These are phyloP conservation scores for Zophobas morio DNA, from an alignment of 1,140 invertebrate genomes.

Conservation along the genomic window DNA sequence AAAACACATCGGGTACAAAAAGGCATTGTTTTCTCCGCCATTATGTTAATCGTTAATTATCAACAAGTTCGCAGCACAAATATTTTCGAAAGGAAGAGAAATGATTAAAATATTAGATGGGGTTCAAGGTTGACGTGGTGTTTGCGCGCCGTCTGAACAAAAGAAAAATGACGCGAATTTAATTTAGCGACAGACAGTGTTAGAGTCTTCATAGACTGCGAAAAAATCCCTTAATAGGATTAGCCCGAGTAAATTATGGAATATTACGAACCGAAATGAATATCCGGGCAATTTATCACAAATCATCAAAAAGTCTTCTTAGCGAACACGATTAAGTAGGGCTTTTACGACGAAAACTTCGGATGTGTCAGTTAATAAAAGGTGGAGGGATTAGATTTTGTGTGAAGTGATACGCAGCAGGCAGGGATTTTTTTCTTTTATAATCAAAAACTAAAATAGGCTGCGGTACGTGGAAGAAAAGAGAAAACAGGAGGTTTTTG, in stretches of 20 bases:
- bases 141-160: not conserved
- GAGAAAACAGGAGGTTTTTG: no score
- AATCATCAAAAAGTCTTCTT: constrained; percentile 25
- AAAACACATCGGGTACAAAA: not conserved
- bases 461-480: no score
- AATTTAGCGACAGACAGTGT: constrained; percentile 16
- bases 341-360: constrained; percentile 31
- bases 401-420: no score
- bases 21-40: constrained; percentile 20
- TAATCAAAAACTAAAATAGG: no score
- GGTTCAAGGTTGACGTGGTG: constrained; percentile 2
- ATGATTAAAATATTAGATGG: not conserved
- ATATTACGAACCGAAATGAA: constrained; percentile 35
- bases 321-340: constrained; percentile 12
- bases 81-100: not conserved
- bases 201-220: constrained; percentile 11
- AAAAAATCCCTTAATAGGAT: constrained; percentile 29
- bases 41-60: constrained; percentile 30
- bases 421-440: no score
- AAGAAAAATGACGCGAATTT: constrained; percentile 28
- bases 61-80: not conserved
- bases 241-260: constrained; percentile 23
- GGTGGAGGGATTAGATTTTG: not conserved
- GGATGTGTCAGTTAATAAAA: constrained; percentile 3
- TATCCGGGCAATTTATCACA: constrained; percentile 30